Evolutionary conservation across 2,113 vertebrate species (phyloP), one percentile per base, ranked within the genome.

Genomic region (Bos indicus): DNA sequence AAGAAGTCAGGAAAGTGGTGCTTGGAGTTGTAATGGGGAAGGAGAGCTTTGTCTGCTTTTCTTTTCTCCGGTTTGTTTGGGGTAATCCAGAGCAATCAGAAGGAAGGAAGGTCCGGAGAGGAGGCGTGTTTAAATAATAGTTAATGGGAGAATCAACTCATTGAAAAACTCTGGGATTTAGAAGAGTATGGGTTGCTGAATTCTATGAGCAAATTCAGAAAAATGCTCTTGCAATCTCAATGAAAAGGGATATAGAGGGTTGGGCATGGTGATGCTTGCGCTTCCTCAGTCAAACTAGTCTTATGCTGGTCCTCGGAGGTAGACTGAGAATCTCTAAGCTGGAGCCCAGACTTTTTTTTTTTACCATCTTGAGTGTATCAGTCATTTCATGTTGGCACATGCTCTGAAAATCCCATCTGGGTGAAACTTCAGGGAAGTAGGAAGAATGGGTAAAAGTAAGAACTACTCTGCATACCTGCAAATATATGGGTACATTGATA

Each of bases 391-490:
- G 12, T 92, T 97, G 90, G 36, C 59, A 62, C 12, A 51, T 85
- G 54, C n/a, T 93, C 71, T 57, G 43, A 96, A 98, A 91, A 90
- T 91, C 59, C 52, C 40, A 93, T 97, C 93, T 97, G 90, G 90
- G 77, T 93, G 40, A 93, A 96, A 95, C 88, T 95, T 71, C 2
- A 94, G 48, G 59, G 30, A 90, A 93, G 13, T 67, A 95, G 82
- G 78, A 92, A 92, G 94, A 97, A 77, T 91, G 78, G 60, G 51
- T 97, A 84, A 97, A 95, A 89, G 54, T 87, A 46, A 94, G 90
- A 83, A 94, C 13, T 94, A 46, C 1, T 57, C 2, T 82, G 59
- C 0, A 23, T 84, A n/a, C 81, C 95, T 82, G 74, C 84, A 87
- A 94, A 40, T 40, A 96, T n/a, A 95, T 43, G 67, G 64, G n/a